These are phyloP conservation scores for Timema podura DNA, from an alignment of 2,888 invertebrate species.

Conservation along the genomic window DNA sequence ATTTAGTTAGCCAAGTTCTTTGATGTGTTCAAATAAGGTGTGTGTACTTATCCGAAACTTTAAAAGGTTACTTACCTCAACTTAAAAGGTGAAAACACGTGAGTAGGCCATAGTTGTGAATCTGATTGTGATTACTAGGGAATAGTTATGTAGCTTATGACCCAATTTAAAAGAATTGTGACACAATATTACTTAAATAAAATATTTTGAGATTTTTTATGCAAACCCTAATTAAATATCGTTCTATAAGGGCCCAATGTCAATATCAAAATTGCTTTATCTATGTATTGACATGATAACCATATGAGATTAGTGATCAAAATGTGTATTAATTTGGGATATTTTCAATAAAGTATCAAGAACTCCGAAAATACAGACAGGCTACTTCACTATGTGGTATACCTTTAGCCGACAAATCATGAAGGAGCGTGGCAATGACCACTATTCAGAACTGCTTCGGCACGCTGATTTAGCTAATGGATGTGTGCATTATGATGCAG, in stretches of 20 bases:
- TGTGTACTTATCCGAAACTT: background rate
- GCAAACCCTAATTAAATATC: background rate
- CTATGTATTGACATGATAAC: background rate
- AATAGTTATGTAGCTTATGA: background rate
- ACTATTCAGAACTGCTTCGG: no score
- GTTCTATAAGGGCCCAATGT: background rate
- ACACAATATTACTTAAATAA: background rate
- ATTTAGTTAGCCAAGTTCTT: background rate
- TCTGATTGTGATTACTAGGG: background rate
- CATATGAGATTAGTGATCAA: background rate
- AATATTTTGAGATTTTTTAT: no score
- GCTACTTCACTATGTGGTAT: no score
- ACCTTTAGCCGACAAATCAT: no score
- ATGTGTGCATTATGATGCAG: no score
- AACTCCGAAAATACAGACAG: background rate
- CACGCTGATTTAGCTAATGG: no score
- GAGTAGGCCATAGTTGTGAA: background rate
- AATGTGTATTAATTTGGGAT: background rate
- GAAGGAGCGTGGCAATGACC: no score
- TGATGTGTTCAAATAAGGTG: background rate
- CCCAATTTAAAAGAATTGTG: background rate
- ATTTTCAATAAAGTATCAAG: background rate
- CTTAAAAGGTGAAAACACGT: background rate
- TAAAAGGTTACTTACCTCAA: no score
- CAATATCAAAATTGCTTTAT: background rate